Evolutionary conservation across 2,113 vertebrate genomes (phyloP), one percentile per base, ranked within the genome.

Genomic region (Mola mola): DNA sequence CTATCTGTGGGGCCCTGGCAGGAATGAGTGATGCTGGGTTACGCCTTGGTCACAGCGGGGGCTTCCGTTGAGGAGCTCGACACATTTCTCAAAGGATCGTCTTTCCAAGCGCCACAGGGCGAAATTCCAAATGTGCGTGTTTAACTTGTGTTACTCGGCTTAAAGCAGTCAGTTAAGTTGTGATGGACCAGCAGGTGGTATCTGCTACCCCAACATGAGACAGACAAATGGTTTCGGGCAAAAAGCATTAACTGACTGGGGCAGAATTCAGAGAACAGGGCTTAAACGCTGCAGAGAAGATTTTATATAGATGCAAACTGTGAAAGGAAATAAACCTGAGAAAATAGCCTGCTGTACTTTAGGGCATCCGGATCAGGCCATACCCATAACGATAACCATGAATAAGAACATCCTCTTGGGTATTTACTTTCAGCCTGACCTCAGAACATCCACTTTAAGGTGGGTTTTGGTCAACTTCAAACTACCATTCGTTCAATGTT

Each of bases 1-100:
- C 47, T 79, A 62, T 78, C 57, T 73, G 56, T 62, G 59, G 65
- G 59, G 61, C 59, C 82, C 66, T 65, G 64, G 58, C 62, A 77
- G 66, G 40, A 40, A 79, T 79, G 79, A 85, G 53, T 79, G 82
- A 86, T 41, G 38, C 62, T 55, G 37, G 40, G 75, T 75, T 79
- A 81, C 72, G 77, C 78, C 68, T 79, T 81, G 72, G 73, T 85
- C 76, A 83, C 80, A 87, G 60, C 38, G 11, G 79, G n/a, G 83
- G 72, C 71, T 74, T 84, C 81, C 42, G 31, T 71, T 79, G 41
- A 67, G 62, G 50, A 85, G 70, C 78, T 69, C 15, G 46, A 40
- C 67, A 58, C 55, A 60, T 64, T 78, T 71, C 64, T 79, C 55
- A 77, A 49, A 74, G 38, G 74, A 87, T 83, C 78, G 43, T 66